phyloP scores from a whole-genome alignment of 2,888 invertebrate species.

The Thysanoteuthis rhombus region DNA sequence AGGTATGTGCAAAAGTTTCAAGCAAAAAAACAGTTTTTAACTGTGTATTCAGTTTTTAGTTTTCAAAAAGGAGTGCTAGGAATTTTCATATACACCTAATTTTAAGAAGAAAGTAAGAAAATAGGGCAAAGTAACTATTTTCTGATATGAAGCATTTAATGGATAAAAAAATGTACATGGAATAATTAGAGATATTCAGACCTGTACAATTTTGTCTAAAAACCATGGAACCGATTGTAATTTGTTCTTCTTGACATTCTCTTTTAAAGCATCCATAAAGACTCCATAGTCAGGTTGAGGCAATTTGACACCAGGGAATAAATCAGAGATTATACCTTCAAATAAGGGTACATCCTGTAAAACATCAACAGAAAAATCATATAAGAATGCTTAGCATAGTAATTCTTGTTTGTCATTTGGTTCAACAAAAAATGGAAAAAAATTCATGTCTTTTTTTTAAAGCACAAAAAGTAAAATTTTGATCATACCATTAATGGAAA shows the following conservation, averaged over 20 bases:
- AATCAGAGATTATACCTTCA: constrained; percentile 68
- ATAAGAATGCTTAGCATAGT: neutral
- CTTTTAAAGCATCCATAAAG: constrained; percentile 65
- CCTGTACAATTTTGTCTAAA: constrained; percentile 75
- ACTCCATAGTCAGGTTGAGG: constrained; percentile 67
- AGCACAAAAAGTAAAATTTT: too few relatives aligned
- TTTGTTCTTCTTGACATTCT: constrained; percentile 62
- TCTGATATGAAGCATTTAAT: too few relatives aligned
- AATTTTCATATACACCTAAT: too few relatives aligned
- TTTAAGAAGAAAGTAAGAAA: too few relatives aligned
- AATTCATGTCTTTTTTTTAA: neutral
- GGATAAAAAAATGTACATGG: neutral
- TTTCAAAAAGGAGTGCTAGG: too few relatives aligned
- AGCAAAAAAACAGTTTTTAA: too few relatives aligned
- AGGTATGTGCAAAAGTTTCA: too few relatives aligned
- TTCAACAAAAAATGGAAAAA: neutral
- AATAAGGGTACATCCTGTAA: constrained; percentile 68
- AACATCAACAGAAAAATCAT: neutral
- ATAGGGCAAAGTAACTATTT: too few relatives aligned
- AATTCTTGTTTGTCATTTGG: neutral
- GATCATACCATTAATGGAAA: too few relatives aligned
- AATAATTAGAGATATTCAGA: constrained; percentile 37
- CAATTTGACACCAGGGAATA: constrained; percentile 67
- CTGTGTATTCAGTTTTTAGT: too few relatives aligned
- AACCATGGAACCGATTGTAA: constrained; percentile 68